Evolutionary conservation across 2,888 invertebrate species (phyloP).

Genomic region (Sesamia inferens): DNA sequence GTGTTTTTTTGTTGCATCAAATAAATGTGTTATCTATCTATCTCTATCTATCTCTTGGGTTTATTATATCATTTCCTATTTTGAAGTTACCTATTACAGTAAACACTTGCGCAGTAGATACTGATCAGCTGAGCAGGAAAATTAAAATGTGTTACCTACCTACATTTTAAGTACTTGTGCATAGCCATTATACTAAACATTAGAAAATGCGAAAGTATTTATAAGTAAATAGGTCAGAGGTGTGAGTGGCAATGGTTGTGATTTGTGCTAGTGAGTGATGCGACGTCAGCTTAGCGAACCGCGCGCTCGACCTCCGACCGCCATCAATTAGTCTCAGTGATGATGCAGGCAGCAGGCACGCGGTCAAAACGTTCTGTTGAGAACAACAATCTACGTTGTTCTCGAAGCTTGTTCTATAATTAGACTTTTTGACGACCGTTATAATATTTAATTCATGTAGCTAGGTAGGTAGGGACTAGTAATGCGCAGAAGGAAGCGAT

Average conservation of each 20-base stretch:
- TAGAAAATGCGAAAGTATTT: conserved; percentile 8
- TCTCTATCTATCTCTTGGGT: too few species aligned
- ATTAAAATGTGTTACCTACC: neutral
- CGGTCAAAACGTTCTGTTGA: neutral
- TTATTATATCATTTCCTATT: too few species aligned
- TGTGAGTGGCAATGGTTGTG: neutral
- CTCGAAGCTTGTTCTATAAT: conserved; percentile 17
- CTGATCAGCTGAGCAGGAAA: neutral
- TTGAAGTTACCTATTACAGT: neutral
- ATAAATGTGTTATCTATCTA: too few species aligned
- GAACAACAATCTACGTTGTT: conserved; percentile 9
- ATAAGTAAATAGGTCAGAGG: conserved; percentile 8
- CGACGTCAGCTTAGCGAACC: conserved; percentile 15
- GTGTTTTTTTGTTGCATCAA: too few species aligned
- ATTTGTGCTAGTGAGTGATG: neutral
- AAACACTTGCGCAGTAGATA: neutral
- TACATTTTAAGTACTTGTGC: neutral
- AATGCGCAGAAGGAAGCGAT: conserved; percentile 17
- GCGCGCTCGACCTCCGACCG: neutral
- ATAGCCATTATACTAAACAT: neutral
- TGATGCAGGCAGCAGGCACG: neutral
- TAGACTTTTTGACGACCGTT: neutral
- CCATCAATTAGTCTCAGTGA: conserved; percentile 30
- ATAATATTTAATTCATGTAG: neutral
- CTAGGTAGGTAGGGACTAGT: too few species aligned